Conservation (phyloP, 2,888 invertebrate species). For the Corythucha ciliata region DNA sequence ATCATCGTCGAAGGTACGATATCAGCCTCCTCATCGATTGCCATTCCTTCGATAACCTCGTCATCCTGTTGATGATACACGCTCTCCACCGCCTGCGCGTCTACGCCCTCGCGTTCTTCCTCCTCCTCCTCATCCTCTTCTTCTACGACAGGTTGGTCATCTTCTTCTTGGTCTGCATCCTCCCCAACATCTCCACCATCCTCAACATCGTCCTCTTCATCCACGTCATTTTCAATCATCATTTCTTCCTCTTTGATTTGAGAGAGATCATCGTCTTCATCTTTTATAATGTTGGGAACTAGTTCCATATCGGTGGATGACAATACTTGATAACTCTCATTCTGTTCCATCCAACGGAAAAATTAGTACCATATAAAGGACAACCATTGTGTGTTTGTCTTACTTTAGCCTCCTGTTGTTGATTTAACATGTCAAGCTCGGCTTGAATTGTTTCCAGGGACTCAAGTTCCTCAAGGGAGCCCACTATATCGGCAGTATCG, state of each 20-base stretch:
- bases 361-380: too few species aligned
- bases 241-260: constrained; percentile 28
- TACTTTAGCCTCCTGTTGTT: constrained; percentile 1
- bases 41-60: too few species aligned
- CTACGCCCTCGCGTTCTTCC: not conserved
- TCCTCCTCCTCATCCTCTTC: constrained; percentile 7
- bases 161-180: constrained; percentile 8
- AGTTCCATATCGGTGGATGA: too few species aligned
- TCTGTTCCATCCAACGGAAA: too few species aligned
- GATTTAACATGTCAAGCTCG: constrained; percentile 39
- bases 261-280: not conserved
- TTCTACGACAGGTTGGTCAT: not conserved
- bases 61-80: too few species aligned
- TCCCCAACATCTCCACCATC: constrained; percentile 8
- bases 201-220: constrained; percentile 15
- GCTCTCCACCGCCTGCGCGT: not conserved
- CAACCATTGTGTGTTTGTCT: too few species aligned
- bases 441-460: constrained; percentile 43
- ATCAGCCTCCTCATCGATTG: too few species aligned
- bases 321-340: too few species aligned
- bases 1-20: too few species aligned
- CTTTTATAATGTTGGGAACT: constrained; percentile 1
- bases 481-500: constrained; percentile 29
- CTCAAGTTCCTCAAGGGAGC: constrained; percentile 40
- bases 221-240: constrained; percentile 19